Percentiles rank a stretch among this genome's conserved stretches.
Conservation (phyloP, 2,113 vertebrate genomes). For the Puffinus mauretanicus region DNA sequence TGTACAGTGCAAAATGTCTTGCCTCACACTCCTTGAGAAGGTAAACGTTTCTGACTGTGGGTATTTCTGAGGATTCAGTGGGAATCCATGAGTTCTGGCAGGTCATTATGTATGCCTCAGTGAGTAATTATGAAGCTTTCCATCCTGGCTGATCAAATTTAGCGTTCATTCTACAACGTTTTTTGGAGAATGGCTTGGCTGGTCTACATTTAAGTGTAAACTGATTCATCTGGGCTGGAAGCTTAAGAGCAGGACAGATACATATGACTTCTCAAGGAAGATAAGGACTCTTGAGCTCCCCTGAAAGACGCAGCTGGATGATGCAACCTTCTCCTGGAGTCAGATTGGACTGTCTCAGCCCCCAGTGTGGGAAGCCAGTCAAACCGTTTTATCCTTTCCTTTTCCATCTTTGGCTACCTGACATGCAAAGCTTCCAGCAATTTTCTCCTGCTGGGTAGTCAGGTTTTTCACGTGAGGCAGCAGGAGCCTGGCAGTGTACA, state of each 20-base stretch:
- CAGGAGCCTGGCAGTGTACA: not conserved
- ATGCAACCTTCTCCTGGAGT: not conserved
- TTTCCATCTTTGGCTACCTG: not conserved
- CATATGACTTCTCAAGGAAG: not conserved
- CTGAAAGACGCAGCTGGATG: not conserved
- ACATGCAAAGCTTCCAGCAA: not conserved
- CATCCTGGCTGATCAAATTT: not conserved
- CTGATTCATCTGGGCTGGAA: not conserved
- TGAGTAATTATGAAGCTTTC: not conserved
- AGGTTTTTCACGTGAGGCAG: not conserved
- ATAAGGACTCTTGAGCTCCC: not conserved
- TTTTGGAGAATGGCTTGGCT: not conserved
- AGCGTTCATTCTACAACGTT: not conserved
- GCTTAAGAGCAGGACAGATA: not conserved
- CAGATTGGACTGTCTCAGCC: not conserved
- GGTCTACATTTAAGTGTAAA: not conserved
- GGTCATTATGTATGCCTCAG: not conserved
- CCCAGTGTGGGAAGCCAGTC: not conserved
- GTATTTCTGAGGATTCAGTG: not conserved
- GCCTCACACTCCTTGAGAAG: not conserved
- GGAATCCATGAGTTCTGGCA: not conserved
- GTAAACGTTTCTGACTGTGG: not conserved
- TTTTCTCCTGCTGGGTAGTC: not conserved
- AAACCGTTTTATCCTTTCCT: not conserved
- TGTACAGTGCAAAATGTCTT: not conserved